Percentiles rank a stretch among this genome's conserved stretches.
These are phyloP conservation scores for Falco punctatus DNA, from an alignment of 2,113 vertebrate species.

Conservation along the genomic window DNA sequence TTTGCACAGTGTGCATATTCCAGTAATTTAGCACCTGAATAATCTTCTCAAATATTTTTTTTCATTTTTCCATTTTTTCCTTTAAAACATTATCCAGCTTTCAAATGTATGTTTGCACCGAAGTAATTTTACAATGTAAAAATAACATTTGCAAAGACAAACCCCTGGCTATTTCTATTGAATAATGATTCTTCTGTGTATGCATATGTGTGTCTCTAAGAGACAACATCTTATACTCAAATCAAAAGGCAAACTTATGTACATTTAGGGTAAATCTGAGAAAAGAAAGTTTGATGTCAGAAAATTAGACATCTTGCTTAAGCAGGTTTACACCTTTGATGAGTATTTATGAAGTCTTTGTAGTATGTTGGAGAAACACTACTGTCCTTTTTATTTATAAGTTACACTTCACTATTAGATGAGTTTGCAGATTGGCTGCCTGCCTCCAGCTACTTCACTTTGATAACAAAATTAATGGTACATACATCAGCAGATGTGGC, in stretches of 20 bases:
- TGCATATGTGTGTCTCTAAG: neutral
- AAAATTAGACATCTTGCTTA: neutral
- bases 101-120: neutral
- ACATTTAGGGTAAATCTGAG: neutral
- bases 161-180: neutral
- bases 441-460: neutral
- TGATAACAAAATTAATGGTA: constrained; percentile 50
- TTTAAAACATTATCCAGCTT: neutral
- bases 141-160: neutral
- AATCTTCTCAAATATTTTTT: neutral
- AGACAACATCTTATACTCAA: neutral
- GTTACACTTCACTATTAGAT: neutral
- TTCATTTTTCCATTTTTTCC: neutral
- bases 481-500: neutral
- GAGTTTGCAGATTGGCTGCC: constrained; percentile 17
- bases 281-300: neutral
- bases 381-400: constrained; percentile 13
- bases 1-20: neutral
- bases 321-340: neutral
- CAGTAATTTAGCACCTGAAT: neutral
- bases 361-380: neutral
- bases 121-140: neutral
- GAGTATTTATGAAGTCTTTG: constrained; percentile 11
- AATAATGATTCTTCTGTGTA: neutral
- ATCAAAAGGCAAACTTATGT: neutral